These are phyloP conservation scores for Echeneis naucrates DNA, from an alignment of 2,797 vertebrate species.

Conservation along the genomic window DNA sequence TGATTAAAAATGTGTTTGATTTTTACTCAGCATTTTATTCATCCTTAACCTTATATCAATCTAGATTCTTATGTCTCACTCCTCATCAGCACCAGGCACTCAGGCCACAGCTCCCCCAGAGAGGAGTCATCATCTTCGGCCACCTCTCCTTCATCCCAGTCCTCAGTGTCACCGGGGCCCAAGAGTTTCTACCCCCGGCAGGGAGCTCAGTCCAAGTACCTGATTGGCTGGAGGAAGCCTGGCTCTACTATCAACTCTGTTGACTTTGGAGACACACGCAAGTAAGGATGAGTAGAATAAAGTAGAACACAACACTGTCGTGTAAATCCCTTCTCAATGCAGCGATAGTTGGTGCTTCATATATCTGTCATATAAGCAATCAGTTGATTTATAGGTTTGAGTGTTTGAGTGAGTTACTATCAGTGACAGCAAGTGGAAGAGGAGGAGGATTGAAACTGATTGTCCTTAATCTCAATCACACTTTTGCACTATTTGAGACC, in stretches of 20 bases:
- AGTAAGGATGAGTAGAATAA: constrained; percentile 85
- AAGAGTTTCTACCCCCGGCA: constrained; percentile 99
- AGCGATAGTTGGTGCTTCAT: not conserved
- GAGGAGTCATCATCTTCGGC: constrained; percentile 91
- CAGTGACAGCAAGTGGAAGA: not conserved
- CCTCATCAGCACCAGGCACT: constrained; percentile 89
- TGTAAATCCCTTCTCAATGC: not conserved
- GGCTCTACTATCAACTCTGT: constrained; percentile 99
- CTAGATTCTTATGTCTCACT: not conserved
- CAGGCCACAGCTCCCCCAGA: constrained; percentile 94
- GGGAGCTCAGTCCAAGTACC: constrained; percentile 98
- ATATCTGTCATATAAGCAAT: not conserved
- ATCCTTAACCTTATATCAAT: not conserved
- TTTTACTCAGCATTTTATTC: not conserved
- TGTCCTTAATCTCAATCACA: not conserved
- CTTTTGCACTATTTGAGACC: too few species aligned
- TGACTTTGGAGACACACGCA: constrained; percentile 97
- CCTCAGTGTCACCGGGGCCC: constrained; percentile 91
- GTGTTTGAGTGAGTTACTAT: not conserved
- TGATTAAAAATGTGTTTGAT: not conserved
- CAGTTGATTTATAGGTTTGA: not conserved
- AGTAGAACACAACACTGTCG: not conserved
- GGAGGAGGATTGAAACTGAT: too few species aligned
- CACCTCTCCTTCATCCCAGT: constrained; percentile 93
- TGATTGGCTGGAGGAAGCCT: constrained; percentile 99